A percentile compares a stretch with the other conserved stretches of the same genome.
Conservation (phyloP, 2,113 vertebrate species). For the Recurvirostra avosetta region DNA sequence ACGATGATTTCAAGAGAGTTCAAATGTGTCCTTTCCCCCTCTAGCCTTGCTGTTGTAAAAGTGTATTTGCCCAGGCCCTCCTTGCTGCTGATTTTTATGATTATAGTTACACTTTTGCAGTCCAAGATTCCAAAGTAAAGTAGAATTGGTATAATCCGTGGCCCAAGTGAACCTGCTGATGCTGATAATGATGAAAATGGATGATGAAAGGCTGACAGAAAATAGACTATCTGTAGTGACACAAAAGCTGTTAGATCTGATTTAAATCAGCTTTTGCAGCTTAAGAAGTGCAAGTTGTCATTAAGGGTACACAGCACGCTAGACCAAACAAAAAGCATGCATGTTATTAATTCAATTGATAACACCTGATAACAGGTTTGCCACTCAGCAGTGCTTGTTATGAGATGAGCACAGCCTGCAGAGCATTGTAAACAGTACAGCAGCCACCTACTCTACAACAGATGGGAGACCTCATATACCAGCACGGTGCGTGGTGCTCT, state of each 20-base stretch:
- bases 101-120: not conserved
- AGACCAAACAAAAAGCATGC: not conserved
- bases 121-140: not conserved
- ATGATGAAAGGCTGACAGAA: not conserved
- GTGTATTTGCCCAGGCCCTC: not conserved
- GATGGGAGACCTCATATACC: not conserved
- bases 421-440: not conserved
- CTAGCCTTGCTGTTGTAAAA: not conserved
- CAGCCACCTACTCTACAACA: not conserved
- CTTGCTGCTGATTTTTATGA: not conserved
- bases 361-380: not conserved
- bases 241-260: not conserved
- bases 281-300: not conserved
- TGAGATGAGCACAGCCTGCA: not conserved
- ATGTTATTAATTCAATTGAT: not conserved
- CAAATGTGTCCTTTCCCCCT: not conserved
- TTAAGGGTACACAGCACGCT: not conserved
- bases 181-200: not conserved
- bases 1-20: not conserved
- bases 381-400: not conserved
- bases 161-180: not conserved
- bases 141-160: not conserved
- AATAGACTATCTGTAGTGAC: not conserved
- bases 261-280: not conserved
- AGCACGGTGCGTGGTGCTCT: not conserved